These are phyloP conservation scores for Amyelois transitella DNA, from an alignment of 1,140 invertebrate genomes.

Conservation along the genomic window DNA sequence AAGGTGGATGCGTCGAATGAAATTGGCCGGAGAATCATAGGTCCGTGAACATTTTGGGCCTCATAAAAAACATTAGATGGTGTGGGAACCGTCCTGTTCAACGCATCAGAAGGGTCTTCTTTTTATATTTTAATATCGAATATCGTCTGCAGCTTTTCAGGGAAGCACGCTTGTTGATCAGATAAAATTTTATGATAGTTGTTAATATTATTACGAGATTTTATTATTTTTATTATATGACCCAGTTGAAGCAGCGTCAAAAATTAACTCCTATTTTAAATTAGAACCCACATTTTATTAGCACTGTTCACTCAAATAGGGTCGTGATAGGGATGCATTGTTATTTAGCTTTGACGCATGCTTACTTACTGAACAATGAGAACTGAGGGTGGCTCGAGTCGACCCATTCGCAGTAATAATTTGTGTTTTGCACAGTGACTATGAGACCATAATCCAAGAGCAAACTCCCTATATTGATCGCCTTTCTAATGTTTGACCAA, in stretches of 20 bases:
- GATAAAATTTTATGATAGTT: conserved; percentile 20
- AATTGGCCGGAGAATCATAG: conserved; percentile 26
- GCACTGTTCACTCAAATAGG: conserved; percentile 1
- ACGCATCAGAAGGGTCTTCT: conserved; percentile 16
- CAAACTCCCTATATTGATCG: background rate
- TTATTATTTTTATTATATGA: background rate
- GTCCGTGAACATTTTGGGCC: conserved; percentile 17
- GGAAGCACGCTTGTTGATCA: conserved; percentile 20
- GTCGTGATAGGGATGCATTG: conserved; percentile 17
- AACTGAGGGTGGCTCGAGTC: conserved; percentile 17
- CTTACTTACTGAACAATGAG: conserved; percentile 27
- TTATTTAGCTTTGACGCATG: conserved; percentile 16
- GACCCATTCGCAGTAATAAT: conserved; percentile 35
- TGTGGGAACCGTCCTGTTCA: conserved; percentile 33
- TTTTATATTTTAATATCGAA: conserved; percentile 5
- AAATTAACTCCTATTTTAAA: conserved; percentile 1
- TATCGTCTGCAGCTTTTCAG: conserved; percentile 7
- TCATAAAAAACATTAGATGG: conserved; percentile 16
- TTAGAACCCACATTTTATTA: conserved; percentile 3
- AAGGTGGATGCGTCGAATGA: conserved; percentile 20
- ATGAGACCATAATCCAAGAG: conserved; percentile 2
- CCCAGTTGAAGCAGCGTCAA: background rate
- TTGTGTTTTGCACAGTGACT: conserved; percentile 16
- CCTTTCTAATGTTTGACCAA: background rate
- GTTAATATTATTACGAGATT: background rate